These are phyloP conservation scores for Dipodomys merriami DNA, from an alignment of 2,113 vertebrate species.

Conservation along the genomic window DNA sequence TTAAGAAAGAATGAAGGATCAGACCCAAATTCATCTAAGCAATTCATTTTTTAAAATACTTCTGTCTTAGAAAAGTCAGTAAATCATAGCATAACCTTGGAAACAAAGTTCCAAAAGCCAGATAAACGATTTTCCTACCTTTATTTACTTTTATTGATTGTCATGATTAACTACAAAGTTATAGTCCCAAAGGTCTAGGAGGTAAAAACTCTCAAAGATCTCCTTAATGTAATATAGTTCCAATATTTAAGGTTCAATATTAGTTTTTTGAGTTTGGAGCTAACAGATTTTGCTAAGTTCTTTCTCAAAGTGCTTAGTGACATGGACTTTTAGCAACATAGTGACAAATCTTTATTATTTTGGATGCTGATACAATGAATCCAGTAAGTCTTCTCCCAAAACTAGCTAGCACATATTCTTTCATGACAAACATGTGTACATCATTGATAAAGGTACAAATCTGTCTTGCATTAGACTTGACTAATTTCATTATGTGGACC, in stretches of 20 bases:
- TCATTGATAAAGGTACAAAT: background rate
- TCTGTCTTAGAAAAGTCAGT: slow-evolving; percentile 51
- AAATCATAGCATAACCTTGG: slow-evolving; percentile 20
- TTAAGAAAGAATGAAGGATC: slow-evolving; percentile 26
- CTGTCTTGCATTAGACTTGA: background rate
- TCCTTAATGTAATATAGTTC: background rate
- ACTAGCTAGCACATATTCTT: background rate
- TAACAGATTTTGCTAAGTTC: background rate
- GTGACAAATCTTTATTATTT: background rate
- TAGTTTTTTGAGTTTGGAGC: background rate
- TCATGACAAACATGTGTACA: background rate
- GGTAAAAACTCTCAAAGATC: background rate
- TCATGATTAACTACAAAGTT: slow-evolving; percentile 20
- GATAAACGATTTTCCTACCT: background rate
- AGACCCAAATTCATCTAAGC: slow-evolving; percentile 10
- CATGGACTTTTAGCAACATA: background rate
- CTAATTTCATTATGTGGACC: background rate
- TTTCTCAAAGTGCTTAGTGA: background rate
- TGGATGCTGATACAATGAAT: background rate
- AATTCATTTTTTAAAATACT: slow-evolving; percentile 12
- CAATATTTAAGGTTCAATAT: background rate
- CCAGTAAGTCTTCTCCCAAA: background rate
- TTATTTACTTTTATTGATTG: slow-evolving; percentile 46
- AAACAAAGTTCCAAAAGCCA: slow-evolving; percentile 42
- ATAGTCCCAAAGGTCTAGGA: background rate